A percentile compares a stretch with the other conserved stretches of the same genome.
Conservation (phyloP, 2,797 vertebrate genomes). For the Dromococcyx pavoninus region DNA sequence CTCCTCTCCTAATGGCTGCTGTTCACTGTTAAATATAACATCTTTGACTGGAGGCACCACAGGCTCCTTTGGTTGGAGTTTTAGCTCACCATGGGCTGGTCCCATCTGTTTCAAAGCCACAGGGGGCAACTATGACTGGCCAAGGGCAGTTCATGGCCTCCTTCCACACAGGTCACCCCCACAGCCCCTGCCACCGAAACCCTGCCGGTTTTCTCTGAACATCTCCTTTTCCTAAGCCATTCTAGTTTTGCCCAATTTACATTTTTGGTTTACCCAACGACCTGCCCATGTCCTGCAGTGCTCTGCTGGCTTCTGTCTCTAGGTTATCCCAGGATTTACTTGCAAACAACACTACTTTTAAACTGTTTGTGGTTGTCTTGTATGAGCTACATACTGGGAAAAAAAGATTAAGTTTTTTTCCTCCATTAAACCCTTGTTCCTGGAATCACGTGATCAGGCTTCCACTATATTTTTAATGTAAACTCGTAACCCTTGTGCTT, state of each 20-base stretch:
- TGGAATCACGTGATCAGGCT: not conserved
- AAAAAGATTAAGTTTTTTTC: not conserved
- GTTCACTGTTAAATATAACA: not conserved
- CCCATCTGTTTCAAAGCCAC: not conserved
- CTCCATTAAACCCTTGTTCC: not conserved
- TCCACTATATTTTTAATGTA: not conserved
- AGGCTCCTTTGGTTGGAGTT: not conserved
- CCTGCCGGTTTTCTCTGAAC: not conserved
- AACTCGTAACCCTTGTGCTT: not conserved
- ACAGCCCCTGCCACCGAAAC: not conserved
- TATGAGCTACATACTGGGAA: not conserved
- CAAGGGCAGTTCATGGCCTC: not conserved
- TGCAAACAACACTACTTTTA: not conserved
- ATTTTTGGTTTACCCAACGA: not conserved
- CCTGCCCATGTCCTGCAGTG: not conserved
- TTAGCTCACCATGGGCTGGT: not conserved
- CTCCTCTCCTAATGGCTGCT: not conserved
- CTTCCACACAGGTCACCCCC: not conserved
- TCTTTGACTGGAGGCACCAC: not conserved
- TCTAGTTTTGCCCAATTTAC: not conserved
- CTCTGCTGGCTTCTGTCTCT: not conserved
- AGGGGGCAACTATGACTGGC: not conserved
- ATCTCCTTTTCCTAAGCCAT: not conserved
- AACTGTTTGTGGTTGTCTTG: not conserved
- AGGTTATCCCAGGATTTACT: not conserved